A percentile compares a stretch with the other conserved stretches of the same genome.
Evolutionary conservation across 2,113 vertebrate species (phyloP).

Genomic region (Gavia stellata): DNA sequence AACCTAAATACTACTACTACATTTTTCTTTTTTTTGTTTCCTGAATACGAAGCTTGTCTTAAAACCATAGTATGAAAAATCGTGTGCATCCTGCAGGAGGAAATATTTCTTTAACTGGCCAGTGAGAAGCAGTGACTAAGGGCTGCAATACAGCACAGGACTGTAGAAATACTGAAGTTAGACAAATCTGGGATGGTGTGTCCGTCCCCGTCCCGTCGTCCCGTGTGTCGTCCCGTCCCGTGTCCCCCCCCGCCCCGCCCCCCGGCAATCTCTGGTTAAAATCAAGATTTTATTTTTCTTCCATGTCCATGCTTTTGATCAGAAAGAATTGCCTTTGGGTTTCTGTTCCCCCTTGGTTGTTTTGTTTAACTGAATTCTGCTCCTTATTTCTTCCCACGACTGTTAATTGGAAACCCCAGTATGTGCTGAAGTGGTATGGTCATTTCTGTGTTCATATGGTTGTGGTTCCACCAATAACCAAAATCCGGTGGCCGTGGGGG

Average conservation of each 20-base stretch:
- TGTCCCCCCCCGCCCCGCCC: accelerated
- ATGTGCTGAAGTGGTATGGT: background rate
- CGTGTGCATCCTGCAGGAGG: background rate
- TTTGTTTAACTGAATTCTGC: background rate
- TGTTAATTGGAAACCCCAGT: background rate
- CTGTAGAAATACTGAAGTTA: background rate
- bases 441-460: accelerated
- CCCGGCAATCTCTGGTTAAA: background rate
- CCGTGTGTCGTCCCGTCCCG: no score
- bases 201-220: no score
- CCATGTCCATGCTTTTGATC: background rate
- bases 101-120: constrained; percentile 26
- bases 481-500: background rate
- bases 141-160: background rate
- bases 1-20: constrained; percentile 51
- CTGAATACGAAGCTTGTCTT: constrained; percentile 51
- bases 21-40: constrained; percentile 54
- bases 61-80: constrained; percentile 52
- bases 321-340: background rate
- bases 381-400: background rate
- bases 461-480: background rate
- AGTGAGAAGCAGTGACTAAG: background rate
- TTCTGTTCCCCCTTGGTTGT: background rate
- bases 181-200: background rate
- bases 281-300: background rate